Evolutionary conservation across 2,113 vertebrate species (phyloP).

Genomic region (Litocranius walleri): DNA sequence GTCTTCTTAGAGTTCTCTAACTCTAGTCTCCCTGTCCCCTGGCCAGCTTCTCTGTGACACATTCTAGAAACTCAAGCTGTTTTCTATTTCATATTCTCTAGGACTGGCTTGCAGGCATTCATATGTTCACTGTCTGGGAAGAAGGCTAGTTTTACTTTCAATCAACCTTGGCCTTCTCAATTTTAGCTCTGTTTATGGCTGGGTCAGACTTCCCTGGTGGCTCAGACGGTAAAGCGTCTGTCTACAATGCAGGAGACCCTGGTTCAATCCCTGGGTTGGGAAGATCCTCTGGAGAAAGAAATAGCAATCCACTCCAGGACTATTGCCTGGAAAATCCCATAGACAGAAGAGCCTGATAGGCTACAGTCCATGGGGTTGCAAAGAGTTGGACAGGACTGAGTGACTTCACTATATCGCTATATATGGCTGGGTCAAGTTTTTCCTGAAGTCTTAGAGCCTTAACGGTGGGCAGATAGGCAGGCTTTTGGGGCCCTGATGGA

Average conservation of each 20-base stretch:
- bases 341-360: no score
- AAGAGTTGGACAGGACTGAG: no score
- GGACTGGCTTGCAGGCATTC: background rate
- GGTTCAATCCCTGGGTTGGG: no score
- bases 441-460: background rate
- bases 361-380: no score
- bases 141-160: slow-evolving; percentile 1
- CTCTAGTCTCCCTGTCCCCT: background rate
- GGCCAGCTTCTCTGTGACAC: background rate
- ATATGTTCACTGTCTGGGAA: background rate
- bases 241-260: accelerated
- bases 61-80: background rate
- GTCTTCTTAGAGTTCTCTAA: background rate
- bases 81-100: background rate
- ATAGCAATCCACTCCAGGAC: no score
- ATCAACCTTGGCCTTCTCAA: background rate
- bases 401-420: no score
- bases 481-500: background rate
- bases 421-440: background rate
- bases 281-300: no score
- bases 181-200: background rate
- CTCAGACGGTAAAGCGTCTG: no score
- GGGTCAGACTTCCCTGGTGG: background rate
- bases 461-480: background rate
- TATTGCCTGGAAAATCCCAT: no score